Conservation (phyloP, 2,888 invertebrate species). For the Mythimna pallens region DNA sequence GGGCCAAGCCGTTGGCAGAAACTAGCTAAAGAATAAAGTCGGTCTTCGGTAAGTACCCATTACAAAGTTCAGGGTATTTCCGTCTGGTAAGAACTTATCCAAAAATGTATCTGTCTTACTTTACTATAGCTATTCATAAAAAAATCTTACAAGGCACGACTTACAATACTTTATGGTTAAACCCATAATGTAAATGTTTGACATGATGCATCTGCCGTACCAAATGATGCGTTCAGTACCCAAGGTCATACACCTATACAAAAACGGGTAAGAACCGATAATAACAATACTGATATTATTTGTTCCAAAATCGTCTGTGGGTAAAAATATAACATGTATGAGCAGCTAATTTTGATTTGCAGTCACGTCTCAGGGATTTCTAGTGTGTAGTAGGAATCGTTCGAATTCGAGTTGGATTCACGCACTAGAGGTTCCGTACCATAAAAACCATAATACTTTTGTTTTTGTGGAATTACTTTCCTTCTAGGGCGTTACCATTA, state of each 20-base stretch:
- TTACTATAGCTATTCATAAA: neutral
- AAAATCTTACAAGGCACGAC: neutral
- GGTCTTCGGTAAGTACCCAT: too few relatives aligned
- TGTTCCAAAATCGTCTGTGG: conserved; percentile 4
- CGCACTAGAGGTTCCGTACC: neutral
- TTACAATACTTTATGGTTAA: neutral
- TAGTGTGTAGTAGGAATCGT: neutral
- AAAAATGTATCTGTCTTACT: too few relatives aligned
- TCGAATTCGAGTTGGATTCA: neutral
- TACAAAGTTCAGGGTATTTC: too few relatives aligned
- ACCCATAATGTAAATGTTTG: neutral
- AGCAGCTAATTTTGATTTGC: conserved; percentile 10
- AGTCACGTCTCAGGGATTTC: conserved; percentile 45
- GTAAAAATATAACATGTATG: neutral
- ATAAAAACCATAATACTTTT: neutral
- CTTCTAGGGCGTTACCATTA: neutral
- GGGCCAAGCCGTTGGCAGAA: too few relatives aligned
- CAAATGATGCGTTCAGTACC: neutral
- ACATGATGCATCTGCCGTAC: neutral
- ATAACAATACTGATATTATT: conserved; percentile 13
- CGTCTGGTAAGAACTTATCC: too few relatives aligned
- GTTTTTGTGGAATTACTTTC: neutral
- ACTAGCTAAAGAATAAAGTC: too few relatives aligned
- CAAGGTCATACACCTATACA: neutral
- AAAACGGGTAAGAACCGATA: conserved; percentile 33